Conservation (phyloP, 1,140 invertebrate species). For the Zeugodacus cucurbitae region DNA sequence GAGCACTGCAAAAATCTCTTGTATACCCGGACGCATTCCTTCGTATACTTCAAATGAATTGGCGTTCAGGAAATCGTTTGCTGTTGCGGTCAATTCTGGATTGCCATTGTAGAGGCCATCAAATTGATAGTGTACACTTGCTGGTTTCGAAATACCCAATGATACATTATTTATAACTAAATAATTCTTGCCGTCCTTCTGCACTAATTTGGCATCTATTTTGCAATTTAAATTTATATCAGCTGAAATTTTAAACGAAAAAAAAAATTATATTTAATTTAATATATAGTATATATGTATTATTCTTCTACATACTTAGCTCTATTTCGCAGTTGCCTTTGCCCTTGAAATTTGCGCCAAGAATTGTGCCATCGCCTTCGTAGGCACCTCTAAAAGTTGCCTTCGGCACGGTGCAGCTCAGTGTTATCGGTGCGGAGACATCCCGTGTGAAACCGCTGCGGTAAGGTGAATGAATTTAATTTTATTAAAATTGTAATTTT, state of each 20-base stretch:
- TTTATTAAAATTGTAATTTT: neutral
- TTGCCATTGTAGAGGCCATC: conserved; percentile 52
- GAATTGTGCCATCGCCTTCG: conserved; percentile 67
- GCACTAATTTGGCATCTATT: neutral
- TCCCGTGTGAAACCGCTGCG: conserved; percentile 51
- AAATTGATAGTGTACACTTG: conserved; percentile 41
- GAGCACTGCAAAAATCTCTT: conserved; percentile 42
- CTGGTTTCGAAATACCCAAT: neutral
- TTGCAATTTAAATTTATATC: conserved; percentile 7
- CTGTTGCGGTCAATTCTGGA: conserved; percentile 53
- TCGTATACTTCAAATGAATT: conserved; percentile 57
- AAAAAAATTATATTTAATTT: neutral
- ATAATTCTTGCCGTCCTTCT: conserved; percentile 13
- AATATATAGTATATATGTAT: neutral
- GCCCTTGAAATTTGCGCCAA: conserved; percentile 70
- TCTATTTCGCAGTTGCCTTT: conserved; percentile 60
- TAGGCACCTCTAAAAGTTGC: conserved; percentile 67
- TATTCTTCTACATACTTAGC: conserved; percentile 47
- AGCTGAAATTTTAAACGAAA: conserved; percentile 9
- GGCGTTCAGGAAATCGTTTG: conserved; percentile 54
- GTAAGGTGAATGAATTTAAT: neutral
- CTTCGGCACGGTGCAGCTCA: conserved; percentile 48
- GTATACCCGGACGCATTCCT: conserved; percentile 45
- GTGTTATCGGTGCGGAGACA: conserved; percentile 43
- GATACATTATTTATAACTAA: neutral